Base-by-base conservation (phyloP, 2,888 invertebrate species). In the Epinotia brunnichana region DNA sequence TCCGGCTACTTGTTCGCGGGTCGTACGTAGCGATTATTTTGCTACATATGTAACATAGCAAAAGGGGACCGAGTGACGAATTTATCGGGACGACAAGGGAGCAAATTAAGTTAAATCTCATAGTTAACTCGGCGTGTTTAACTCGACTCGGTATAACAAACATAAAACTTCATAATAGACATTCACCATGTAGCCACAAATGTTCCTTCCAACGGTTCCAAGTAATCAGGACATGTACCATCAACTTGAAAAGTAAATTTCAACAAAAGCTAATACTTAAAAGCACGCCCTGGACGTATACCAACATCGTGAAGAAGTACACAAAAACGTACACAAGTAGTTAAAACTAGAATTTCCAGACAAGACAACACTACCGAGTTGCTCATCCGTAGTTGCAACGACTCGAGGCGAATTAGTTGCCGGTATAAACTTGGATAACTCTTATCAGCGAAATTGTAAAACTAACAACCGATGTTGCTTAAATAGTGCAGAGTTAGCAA, bases 201-300 rank as follows among this genome's bases (percentile, higher is more conserved):
- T 35, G 35, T 29, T 29, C 5, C 29, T 29, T 29, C 29, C 7
- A 7, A 29, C 7, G 29, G 7, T 35, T 24, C 35, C 35, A 35
- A 35, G 35, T 35, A 35, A 35, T 35, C 9, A 35, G 9, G 9
- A 35, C 1, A 35, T 35, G 7, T 7, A 7, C 7, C 35, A 63
- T 56, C 53, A 69, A 69, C 68, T 73, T 73, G 17, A 51, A 73
- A 73, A 73, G 57, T 62, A 59, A 68, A 73, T 73, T 73, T 41
- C 56, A 59, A 63, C 68, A 24, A 63, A 63, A 73, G 69, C 69
- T 69, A 41, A 66, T 66, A 51, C 62, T 39, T 39, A 17, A 61
- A 56, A 53, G 67, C 61, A 62, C 54, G 29, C 51, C 60, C 29
- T 66, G 67, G 57, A 66, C 54, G 70, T 48, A 17, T 29, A 57